Evolutionary conservation across 2,113 vertebrate species (phyloP).

Genomic region (Rhabdornis inornatus): DNA sequence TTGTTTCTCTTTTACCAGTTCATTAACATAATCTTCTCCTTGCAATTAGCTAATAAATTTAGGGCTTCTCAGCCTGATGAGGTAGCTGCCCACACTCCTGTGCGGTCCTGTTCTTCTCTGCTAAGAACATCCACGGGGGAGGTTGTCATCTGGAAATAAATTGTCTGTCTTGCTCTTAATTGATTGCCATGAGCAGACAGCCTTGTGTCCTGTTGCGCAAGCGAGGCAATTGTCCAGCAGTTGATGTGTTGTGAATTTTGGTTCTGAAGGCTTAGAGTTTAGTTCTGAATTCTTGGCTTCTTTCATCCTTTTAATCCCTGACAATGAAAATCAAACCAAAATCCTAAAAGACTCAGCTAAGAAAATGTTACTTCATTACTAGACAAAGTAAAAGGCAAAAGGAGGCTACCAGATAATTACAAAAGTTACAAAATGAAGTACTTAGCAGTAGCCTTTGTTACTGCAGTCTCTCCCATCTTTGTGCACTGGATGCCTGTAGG

Average conservation of each 20-base stretch:
- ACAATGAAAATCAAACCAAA: slow-evolving; percentile 8
- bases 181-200: slow-evolving; percentile 8
- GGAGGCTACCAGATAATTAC: neutral
- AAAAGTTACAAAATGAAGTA: neutral
- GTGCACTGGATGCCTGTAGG: neutral
- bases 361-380: neutral
- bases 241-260: slow-evolving; percentile 23
- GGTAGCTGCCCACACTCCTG: neutral
- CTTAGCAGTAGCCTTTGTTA: neutral
- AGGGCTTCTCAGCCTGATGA: neutral
- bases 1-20: neutral
- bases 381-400: neutral
- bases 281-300: neutral
- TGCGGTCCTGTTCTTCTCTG: neutral
- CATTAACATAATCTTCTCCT: neutral
- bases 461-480: neutral
- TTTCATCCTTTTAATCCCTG: slow-evolving; percentile 33
- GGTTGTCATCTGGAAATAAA: slow-evolving; percentile 4
- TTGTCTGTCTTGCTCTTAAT: neutral
- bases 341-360: neutral
- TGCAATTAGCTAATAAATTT: neutral
- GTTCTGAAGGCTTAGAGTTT: slow-evolving; percentile 11
- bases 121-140: neutral
- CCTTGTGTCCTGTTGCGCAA: neutral
- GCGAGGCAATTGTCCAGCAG: neutral